phyloP scores from a whole-genome alignment of 2,797 vertebrate species.

The Heterohyrax brucei region DNA sequence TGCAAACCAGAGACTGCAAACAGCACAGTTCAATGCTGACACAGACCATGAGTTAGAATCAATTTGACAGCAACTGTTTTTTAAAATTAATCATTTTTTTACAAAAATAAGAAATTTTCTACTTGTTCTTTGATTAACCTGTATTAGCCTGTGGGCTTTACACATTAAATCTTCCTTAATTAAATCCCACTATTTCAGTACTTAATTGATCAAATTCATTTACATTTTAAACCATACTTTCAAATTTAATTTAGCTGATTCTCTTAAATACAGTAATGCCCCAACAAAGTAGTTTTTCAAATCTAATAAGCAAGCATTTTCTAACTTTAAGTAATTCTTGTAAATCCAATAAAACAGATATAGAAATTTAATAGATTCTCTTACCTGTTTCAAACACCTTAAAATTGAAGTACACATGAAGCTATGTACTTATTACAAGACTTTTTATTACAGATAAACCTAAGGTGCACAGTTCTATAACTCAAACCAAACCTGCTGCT shows the following conservation, averaged over 20 bases:
- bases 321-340: conserved; percentile 39
- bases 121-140: conserved; percentile 19
- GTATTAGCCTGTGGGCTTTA: conserved; percentile 32
- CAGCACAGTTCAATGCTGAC: too few species aligned
- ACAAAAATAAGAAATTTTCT: conserved; percentile 10
- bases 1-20: too few species aligned
- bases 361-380: not conserved
- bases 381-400: conserved; percentile 2
- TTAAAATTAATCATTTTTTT: conserved; percentile 13
- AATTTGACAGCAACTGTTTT: too few species aligned
- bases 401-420: not conserved
- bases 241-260: conserved; percentile 49
- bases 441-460: conserved; percentile 9
- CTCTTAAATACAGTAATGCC: conserved; percentile 10
- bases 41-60: too few species aligned
- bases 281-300: not conserved
- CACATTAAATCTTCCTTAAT: conserved; percentile 48
- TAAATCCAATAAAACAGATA: conserved; percentile 19
- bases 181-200: not conserved
- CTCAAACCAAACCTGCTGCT: too few species aligned
- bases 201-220: conserved; percentile 44
- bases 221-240: conserved; percentile 62
- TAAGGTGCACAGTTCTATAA: not conserved
- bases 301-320: conserved; percentile 19
- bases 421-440: not conserved